These are phyloP conservation scores for Siphlonurus alternatus DNA, from an alignment of 2,888 invertebrate genomes.

Conservation along the genomic window DNA sequence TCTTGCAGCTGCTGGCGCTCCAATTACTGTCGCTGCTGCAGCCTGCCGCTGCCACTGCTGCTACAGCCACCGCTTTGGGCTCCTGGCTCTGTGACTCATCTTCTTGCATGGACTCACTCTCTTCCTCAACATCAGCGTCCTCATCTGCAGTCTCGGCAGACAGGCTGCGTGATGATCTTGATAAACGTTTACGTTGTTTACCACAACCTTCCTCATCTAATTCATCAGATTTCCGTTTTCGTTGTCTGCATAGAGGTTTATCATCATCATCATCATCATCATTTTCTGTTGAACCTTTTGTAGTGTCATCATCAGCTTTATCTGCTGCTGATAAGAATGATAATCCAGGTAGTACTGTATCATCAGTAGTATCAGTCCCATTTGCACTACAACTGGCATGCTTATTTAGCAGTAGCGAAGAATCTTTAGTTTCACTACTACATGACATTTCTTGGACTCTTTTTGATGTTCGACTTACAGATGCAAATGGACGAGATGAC, in stretches of 20 bases:
- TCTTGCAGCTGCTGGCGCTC: background rate
- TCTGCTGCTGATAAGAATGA: background rate
- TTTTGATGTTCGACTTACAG: background rate
- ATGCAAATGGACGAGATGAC: background rate
- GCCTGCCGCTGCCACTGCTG: too few relatives aligned
- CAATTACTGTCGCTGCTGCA: background rate
- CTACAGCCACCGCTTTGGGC: background rate
- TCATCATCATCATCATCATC: slow-evolving; percentile 8
- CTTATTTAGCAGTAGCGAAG: background rate
- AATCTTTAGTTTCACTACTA: background rate
- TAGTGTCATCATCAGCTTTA: slow-evolving; percentile 6
- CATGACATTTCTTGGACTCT: background rate
- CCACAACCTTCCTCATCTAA: slow-evolving; percentile 1
- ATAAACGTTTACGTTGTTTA: background rate
- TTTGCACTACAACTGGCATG: background rate
- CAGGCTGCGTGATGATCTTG: background rate
- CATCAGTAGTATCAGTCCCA: background rate
- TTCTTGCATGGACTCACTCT: slow-evolving; percentile 5
- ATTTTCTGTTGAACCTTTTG: slow-evolving; percentile 2
- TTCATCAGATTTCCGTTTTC: background rate
- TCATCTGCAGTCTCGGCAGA: slow-evolving; percentile 2
- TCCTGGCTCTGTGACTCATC: background rate
- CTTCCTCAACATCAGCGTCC: slow-evolving; percentile 2
- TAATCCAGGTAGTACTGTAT: too few relatives aligned
- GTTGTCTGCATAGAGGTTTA: slow-evolving; percentile 2